Conservation (phyloP, 1,140 invertebrate genomes). For the Drosophila subpulchrella region DNA sequence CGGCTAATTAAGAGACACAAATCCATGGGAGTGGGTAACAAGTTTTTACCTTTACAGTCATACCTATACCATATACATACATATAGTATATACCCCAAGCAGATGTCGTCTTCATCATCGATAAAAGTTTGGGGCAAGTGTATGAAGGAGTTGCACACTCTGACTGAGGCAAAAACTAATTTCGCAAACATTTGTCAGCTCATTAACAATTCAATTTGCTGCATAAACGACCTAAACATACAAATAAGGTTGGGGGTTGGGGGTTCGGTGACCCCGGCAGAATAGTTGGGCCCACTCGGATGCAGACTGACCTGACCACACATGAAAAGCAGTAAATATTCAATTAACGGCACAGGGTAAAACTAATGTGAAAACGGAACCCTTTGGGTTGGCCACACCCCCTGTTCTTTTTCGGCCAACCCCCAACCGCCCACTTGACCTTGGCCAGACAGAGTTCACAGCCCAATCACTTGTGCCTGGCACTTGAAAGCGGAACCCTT, state of each 20-base stretch:
- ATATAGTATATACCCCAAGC: background rate
- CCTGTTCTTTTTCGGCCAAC: background rate
- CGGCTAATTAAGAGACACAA: conserved; percentile 69
- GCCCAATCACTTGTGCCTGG: conserved; percentile 41
- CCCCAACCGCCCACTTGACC: conserved; percentile 6
- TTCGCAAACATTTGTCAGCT: conserved; percentile 75
- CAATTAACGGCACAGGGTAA: conserved; percentile 63
- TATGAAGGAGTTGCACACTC: background rate
- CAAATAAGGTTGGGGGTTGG: conserved; percentile 27
- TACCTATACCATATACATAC: background rate
- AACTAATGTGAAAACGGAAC: conserved; percentile 54
- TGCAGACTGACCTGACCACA: conserved; percentile 45
- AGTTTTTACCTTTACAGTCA: background rate
- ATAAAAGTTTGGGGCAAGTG: conserved; percentile 9
- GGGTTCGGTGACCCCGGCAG: background rate
- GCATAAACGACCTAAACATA: conserved; percentile 79
- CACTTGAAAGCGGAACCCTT: conserved; percentile 39
- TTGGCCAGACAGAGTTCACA: conserved; percentile 26
- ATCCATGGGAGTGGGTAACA: background rate
- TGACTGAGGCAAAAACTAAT: conserved; percentile 50
- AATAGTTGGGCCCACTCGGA: conserved; percentile 25
- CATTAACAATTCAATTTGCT: conserved; percentile 83
- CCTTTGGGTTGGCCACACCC: conserved; percentile 36
- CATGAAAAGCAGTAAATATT: conserved; percentile 74
- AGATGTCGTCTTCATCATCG: conserved; percentile 28